Evolutionary conservation across 2,888 invertebrate species (phyloP), one percentile per base, ranked within the genome.

Genomic region (Perizoma affinitatum): DNA sequence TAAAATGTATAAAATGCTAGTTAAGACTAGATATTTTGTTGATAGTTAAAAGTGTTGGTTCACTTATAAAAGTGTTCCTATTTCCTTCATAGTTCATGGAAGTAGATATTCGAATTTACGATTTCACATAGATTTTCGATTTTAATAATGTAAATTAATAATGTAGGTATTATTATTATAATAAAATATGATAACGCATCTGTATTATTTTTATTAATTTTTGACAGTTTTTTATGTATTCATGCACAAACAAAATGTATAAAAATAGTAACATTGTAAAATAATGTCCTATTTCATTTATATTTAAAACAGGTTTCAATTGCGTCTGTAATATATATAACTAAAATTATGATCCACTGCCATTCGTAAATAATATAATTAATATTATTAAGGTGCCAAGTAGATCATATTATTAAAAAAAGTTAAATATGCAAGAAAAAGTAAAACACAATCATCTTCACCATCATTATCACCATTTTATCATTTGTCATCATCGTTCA

Each of bases 41-140:
- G 11, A 43, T 9, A 44, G 6, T 44, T 22, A 5, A 4, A 22
- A 11, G 22, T 44, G 11, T 43, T 44, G 3, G 44, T 44, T 40
- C 34, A 55, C 48, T 56, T 33, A 33, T 34, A 47, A 49, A 22
- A 38, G 54, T 58, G 58, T 58, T 58, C 58, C 54, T 54, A 60
- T 63, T 65, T 61, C 49, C 47, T n/a, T n/a, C n/a, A 47, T 41
- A 55, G 36, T 7, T 43, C 47, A 59, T 55, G 65, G 60, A 57
- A 50, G 47, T 47, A 52, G 43, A 54, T 42, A 45, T 69, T 62
- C 67, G 69, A 69, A 67, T 69, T 69, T 65, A 69, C 51, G 60
- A 61, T 60, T 54, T 53, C 52, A 35, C 43, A 41, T 54, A 59
- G 53, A 43, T 41, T 63, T 53, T 56, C 45, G 36, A 55, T 49